A percentile compares a stretch with the other conserved stretches of the same genome.
Conservation (phyloP, 2,113 vertebrate species). For the Dipodomys spectabilis region DNA sequence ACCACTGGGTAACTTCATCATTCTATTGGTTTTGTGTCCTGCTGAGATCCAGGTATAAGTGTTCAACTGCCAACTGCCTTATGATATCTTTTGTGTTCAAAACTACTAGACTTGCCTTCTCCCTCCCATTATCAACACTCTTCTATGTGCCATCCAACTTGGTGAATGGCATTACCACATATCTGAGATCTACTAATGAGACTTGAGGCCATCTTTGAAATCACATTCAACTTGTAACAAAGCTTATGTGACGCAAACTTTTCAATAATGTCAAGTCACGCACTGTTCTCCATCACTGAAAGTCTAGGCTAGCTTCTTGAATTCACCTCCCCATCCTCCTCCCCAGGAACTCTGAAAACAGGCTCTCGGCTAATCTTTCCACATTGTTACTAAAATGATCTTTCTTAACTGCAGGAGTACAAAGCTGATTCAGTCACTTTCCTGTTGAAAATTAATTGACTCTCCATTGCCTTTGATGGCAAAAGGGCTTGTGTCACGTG, state of each 20-base stretch:
- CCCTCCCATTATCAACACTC: fast-evolving
- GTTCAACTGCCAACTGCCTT: not conserved
- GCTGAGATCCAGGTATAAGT: not conserved
- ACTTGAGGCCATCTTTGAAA: not conserved
- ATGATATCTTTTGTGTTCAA: not conserved
- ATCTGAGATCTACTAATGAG: not conserved
- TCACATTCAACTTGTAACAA: not conserved
- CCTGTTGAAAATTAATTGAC: not conserved
- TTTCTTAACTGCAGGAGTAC: not conserved
- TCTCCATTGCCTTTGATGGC: not conserved
- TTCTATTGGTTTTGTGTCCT: not conserved
- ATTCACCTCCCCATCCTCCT: not conserved
- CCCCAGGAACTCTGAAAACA: not conserved
- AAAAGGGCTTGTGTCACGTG: no score
- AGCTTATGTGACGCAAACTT: not conserved
- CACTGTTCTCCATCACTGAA: not conserved
- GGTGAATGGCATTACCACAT: not conserved
- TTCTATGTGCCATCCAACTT: not conserved
- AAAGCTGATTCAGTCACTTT: not conserved
- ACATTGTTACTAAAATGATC: not conserved
- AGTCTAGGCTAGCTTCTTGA: not conserved
- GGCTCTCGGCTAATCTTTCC: not conserved
- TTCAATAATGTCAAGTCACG: not conserved
- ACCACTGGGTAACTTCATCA: not conserved
- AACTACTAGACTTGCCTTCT: not conserved